Conservation (phyloP, 2,113 vertebrate genomes). For the Spilogale gracilis region DNA sequence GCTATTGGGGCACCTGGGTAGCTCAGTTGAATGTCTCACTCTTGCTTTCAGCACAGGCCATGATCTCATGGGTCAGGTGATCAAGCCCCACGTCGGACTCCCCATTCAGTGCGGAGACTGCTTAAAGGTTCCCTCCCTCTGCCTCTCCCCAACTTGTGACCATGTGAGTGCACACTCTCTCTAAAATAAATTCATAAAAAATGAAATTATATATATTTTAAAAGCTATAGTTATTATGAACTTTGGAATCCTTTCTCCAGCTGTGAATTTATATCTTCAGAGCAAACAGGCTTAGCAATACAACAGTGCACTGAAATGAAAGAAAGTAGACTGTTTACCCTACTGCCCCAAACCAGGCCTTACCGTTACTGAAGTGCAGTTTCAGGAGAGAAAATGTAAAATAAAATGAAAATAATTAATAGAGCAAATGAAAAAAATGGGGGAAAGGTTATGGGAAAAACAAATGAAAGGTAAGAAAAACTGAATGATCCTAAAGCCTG, state of each 20-base stretch:
- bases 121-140: not conserved
- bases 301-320: not conserved
- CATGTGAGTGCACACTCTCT: not conserved
- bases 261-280: not conserved
- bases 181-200: not conserved
- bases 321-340: not conserved
- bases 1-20: not conserved
- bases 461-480: not conserved
- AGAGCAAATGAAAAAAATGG: not conserved
- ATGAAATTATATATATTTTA: not conserved
- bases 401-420: not conserved
- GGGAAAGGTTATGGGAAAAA: not conserved
- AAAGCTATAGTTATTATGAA: not conserved
- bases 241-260: not conserved
- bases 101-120: not conserved
- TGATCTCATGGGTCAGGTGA: not conserved
- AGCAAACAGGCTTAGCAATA: not conserved
- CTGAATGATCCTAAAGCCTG: not conserved
- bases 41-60: not conserved
- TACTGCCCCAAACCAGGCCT: not conserved
- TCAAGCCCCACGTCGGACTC: not conserved
- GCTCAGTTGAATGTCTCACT: not conserved
- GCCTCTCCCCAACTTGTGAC: not conserved
- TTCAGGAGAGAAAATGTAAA: not conserved
- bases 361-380: not conserved